phyloP scores from a whole-genome alignment of 2,113 vertebrate species.

The Todiramphus saurophagus region DNA sequence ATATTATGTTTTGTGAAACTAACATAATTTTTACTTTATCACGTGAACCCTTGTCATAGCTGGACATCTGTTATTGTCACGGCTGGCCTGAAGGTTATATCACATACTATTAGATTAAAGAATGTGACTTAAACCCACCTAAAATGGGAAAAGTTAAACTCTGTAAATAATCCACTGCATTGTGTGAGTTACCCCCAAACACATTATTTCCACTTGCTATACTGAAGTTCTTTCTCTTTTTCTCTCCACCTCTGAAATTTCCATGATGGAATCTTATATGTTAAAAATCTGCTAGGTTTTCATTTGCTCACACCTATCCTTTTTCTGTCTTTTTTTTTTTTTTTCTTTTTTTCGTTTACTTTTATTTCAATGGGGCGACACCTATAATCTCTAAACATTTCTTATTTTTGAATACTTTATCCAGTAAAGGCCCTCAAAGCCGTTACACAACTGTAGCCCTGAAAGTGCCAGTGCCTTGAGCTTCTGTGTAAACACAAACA shows the following conservation, averaged over 20 bases:
- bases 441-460: not conserved
- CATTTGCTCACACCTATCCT: not conserved
- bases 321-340: no score
- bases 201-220: not conserved
- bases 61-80: not conserved
- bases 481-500: not conserved
- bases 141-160: constrained; percentile 33
- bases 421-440: not conserved
- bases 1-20: not conserved
- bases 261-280: not conserved
- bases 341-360: not conserved
- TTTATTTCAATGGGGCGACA: accelerated
- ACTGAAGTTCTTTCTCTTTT: not conserved
- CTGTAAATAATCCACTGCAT: not conserved
- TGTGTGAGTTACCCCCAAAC: not conserved
- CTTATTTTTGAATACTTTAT: not conserved
- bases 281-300: not conserved
- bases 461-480: not conserved
- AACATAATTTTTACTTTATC: constrained; percentile 38
- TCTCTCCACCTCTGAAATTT: not conserved
- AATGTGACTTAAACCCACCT: not conserved
- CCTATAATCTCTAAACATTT: not conserved
- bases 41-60: not conserved
- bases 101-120: not conserved
- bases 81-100: not conserved